phyloP scores from a whole-genome alignment of 2,888 invertebrate species.

The Camponotus fellah region DNA sequence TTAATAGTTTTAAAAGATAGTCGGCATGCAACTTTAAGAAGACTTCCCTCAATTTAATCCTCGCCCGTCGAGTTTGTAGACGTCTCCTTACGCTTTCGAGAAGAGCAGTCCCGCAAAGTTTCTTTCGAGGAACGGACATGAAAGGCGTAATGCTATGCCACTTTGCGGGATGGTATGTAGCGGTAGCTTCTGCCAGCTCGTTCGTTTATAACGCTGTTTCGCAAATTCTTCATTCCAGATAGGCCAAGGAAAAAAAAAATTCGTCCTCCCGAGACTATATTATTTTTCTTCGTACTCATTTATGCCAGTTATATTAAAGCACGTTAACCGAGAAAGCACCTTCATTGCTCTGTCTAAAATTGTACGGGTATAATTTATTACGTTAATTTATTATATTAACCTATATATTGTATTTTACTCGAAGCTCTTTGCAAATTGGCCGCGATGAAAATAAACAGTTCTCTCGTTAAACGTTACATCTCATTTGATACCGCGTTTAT shows the following conservation, averaged over 20 bases:
- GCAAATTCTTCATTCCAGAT: slow-evolving; percentile 49
- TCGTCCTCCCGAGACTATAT: slow-evolving; percentile 3
- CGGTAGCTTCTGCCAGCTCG: slow-evolving; percentile 24
- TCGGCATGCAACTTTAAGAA: slow-evolving; percentile 51
- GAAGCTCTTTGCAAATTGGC: not conserved
- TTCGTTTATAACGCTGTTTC: slow-evolving; percentile 29
- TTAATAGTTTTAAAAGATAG: slow-evolving; percentile 56
- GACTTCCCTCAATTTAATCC: slow-evolving; percentile 56
- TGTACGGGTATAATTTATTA: not conserved
- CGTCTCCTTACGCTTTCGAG: slow-evolving; percentile 53
- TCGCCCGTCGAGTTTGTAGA: slow-evolving; percentile 49
- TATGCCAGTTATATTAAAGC: not conserved
- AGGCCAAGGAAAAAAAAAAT: slow-evolving; percentile 20
- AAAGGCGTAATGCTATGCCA: slow-evolving; percentile 57
- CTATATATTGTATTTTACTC: not conserved
- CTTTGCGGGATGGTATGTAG: slow-evolving; percentile 42
- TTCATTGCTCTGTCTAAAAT: not conserved
- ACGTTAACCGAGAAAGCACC: not conserved
- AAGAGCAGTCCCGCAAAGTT: slow-evolving; percentile 54
- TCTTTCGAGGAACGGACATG: slow-evolving; percentile 52
- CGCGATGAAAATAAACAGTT: slow-evolving; percentile 21
- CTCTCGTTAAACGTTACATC: not conserved
- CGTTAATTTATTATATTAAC: slow-evolving; percentile 17
- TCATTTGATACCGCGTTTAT: not conserved
- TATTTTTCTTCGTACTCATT: not conserved